A percentile compares a stretch with the other conserved stretches of the same genome.
These are phyloP conservation scores for Plebejus melissa DNA, from an alignment of 2,888 invertebrate genomes.

Conservation along the genomic window DNA sequence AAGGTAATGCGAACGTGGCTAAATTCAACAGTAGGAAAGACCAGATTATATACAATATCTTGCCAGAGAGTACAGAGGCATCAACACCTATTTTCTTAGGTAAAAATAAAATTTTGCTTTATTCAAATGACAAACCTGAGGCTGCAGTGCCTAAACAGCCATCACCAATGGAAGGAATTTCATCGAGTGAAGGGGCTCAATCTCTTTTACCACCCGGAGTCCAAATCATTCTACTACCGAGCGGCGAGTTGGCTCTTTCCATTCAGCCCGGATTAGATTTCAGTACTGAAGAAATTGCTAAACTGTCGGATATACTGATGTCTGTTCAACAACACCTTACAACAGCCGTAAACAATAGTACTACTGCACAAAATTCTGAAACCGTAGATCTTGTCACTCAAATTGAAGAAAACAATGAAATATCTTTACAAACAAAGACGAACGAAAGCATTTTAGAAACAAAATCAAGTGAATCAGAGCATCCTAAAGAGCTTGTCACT, in stretches of 20 bases:
- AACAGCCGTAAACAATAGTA: neutral
- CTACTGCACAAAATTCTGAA: conserved; percentile 1
- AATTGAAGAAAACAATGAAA: neutral
- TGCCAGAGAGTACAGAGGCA: conserved; percentile 6
- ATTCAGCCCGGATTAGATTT: conserved; percentile 42
- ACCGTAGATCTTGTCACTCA: neutral
- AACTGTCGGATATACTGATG: conserved; percentile 44
- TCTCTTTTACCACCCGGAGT: conserved; percentile 46
- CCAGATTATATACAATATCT: neutral
- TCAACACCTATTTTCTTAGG: conserved; percentile 55
- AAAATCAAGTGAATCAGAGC: neutral
- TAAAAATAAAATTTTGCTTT: conserved; percentile 61
- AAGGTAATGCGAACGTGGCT: neutral
- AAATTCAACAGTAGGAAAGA: neutral
- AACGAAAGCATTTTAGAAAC: conserved; percentile 8
- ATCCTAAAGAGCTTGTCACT: neutral
- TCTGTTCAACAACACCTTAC: conserved; percentile 46
- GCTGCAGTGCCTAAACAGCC: neutral
- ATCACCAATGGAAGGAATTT: conserved; percentile 7
- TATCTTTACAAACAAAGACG: neutral
- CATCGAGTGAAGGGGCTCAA: conserved; percentile 9
- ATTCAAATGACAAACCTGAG: conserved; percentile 47
- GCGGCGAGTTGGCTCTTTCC: conserved; percentile 44
- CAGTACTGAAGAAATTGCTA: conserved; percentile 38
- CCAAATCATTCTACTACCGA: conserved; percentile 43